Percentiles rank a stretch among this genome's conserved stretches.
Conservation (phyloP, 2,888 invertebrate genomes). For the Eristalinus aeneus region DNA sequence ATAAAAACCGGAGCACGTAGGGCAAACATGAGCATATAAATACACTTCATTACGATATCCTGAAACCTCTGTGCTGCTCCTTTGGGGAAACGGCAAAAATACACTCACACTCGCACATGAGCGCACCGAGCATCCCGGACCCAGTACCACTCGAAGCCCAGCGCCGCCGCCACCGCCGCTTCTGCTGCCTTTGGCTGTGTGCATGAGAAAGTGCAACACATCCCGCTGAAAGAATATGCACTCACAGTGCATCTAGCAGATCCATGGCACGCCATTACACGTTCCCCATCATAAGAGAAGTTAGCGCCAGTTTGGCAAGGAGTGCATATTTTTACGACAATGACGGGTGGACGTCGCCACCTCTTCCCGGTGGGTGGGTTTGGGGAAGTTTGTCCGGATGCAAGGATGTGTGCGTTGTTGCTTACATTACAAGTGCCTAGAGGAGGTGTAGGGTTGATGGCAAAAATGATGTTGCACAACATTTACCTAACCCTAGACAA, state of each 20-base stretch:
- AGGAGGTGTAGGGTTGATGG: not conserved
- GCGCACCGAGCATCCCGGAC: not conserved
- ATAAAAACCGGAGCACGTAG: slow-evolving; percentile 70
- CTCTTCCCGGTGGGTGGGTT: not conserved
- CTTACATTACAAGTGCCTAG: not conserved
- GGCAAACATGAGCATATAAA: slow-evolving; percentile 68
- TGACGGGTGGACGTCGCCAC: slow-evolving; percentile 17
- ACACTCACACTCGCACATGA: not conserved
- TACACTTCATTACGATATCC: slow-evolving; percentile 71
- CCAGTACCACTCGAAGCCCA: not conserved
- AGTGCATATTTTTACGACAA: slow-evolving; percentile 67
- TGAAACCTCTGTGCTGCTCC: slow-evolving; percentile 49
- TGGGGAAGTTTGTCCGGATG: too few species aligned
- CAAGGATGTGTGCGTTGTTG: not conserved
- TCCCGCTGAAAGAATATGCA: slow-evolving; percentile 27
- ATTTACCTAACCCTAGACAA: slow-evolving; percentile 47
- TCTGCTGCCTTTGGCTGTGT: not conserved
- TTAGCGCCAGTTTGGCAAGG: slow-evolving; percentile 61
- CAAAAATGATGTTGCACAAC: slow-evolving; percentile 5
- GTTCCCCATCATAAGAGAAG: slow-evolving; percentile 58
- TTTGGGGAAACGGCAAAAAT: slow-evolving; percentile 10
- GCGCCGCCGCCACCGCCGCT: not conserved
- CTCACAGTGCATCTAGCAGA: slow-evolving; percentile 8
- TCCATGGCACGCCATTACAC: slow-evolving; percentile 47
- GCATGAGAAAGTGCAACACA: slow-evolving; percentile 61